Evolutionary conservation across 2,888 invertebrate genomes (phyloP), one percentile per base, ranked within the genome.

Genomic region (Capitulum mitella): DNA sequence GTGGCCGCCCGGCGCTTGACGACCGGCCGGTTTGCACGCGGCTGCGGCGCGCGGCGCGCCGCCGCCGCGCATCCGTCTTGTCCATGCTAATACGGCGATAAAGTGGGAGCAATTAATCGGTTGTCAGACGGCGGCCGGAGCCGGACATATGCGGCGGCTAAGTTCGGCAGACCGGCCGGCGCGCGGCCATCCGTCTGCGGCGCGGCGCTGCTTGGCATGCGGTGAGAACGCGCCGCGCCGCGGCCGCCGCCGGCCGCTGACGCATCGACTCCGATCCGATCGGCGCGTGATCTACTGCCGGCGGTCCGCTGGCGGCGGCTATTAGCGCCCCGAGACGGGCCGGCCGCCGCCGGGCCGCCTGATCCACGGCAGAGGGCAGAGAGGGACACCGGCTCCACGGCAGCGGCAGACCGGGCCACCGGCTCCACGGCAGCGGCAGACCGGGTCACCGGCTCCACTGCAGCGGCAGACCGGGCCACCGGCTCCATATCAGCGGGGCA

Each of bases 61-160:
- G 70, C 70, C 70, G 22, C 70, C 37, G 19, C 29, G 70, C 70
- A 70, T 70, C 29, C 32, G 70, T 70, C 70, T 70, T 37, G 70
- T 70, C 70, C 70, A 70, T 70, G 70, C 70, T 70, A 70, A 70
- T 70, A 70, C 70, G 34, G 70, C 70, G 70, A 70, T 70, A 70
- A 70, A 70, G 37, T 32, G 70, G 70, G 16, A 32, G 34, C 37
- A 12, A 70, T 70, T 70, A 70, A 70, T 70, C 37, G 70, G 34
- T 70, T 70, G 70, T 70, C 70, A 54, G 37, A 37, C 70, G 16
- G 32, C 61, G 32, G 61, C 14, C 32, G 61, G 61, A 3, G 32
- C 12, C 32, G 32, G 32, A 61, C 61, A 5, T 10, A 61, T 32
- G 61, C 61, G 61, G 61, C 32, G 16, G 61, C 61, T 61, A 61